Evolutionary conservation across 2,888 invertebrate species (phyloP).

Genomic region (Lamellibrachia satsuma): DNA sequence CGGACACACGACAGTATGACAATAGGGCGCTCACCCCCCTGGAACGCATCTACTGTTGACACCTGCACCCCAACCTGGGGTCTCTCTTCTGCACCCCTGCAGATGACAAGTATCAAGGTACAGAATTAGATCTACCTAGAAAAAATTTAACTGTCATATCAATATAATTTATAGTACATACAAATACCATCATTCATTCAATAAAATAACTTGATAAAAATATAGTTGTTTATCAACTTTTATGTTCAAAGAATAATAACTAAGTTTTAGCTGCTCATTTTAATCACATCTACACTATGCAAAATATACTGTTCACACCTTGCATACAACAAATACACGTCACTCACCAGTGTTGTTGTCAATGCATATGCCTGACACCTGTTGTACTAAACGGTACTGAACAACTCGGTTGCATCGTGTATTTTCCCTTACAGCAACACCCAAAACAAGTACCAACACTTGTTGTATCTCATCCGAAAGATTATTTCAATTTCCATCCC

Average conservation of each 20-base stretch:
- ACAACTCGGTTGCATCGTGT: too few relatives aligned
- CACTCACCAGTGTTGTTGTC: background rate
- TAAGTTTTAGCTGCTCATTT: too few relatives aligned
- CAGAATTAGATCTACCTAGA: background rate
- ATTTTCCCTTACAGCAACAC: background rate
- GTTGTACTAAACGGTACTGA: background rate
- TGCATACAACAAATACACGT: background rate
- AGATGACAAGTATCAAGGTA: background rate
- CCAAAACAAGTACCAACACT: background rate
- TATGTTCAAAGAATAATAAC: too few relatives aligned
- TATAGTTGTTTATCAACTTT: too few relatives aligned
- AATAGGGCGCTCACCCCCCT: slow-evolving; percentile 56
- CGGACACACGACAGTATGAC: slow-evolving; percentile 58
- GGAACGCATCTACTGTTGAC: slow-evolving; percentile 60
- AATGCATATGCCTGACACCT: background rate
- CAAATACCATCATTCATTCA: background rate
- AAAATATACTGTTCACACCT: too few relatives aligned
- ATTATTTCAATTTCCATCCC: too few relatives aligned
- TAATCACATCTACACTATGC: too few relatives aligned
- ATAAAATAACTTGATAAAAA: too few relatives aligned
- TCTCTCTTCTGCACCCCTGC: slow-evolving; percentile 22
- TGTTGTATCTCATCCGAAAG: too few relatives aligned
- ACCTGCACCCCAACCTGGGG: slow-evolving; percentile 50
- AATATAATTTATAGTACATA: background rate
- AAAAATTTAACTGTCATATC: background rate